Evolutionary conservation across 2,888 invertebrate species (phyloP).

Genomic region (Emmelina monodactyla): DNA sequence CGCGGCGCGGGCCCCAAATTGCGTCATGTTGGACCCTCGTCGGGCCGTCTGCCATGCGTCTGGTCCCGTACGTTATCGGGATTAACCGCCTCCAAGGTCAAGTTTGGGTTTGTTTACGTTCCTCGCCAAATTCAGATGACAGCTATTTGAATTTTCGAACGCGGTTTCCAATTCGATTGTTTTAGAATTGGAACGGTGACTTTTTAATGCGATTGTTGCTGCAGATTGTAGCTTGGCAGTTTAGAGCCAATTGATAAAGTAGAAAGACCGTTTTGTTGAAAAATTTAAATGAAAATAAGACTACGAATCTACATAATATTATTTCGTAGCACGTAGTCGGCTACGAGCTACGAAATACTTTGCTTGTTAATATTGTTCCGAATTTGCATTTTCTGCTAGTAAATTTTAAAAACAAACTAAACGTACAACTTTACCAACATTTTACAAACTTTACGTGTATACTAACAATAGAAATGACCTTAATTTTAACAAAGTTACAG

Average conservation of each 20-base stretch:
- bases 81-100: slow-evolving; percentile 31
- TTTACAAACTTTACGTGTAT: too few species aligned
- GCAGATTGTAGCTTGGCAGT: too few species aligned
- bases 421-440: too few species aligned
- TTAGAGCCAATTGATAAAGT: too few species aligned
- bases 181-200: too few species aligned
- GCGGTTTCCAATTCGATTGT: too few species aligned
- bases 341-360: slow-evolving; percentile 11
- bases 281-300: not conserved
- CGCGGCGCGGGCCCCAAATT: slow-evolving; percentile 11
- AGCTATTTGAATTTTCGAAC: slow-evolving; percentile 1
- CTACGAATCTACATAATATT: not conserved
- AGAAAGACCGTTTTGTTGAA: too few species aligned
- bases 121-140: not conserved
- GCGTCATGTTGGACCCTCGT: slow-evolving; percentile 16
- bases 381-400: too few species aligned
- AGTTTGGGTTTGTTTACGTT: slow-evolving; percentile 12
- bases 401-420: too few species aligned
- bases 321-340: slow-evolving; percentile 11
- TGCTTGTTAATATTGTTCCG: slow-evolving; percentile 1
- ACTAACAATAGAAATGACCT: too few species aligned
- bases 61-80: slow-evolving; percentile 24
- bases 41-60: slow-evolving; percentile 29
- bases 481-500: too few species aligned
- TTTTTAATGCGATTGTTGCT: too few species aligned